These are phyloP conservation scores for Porites evermanni DNA, from an alignment of 92 coral and sea anemone genomes.

Conservation along the genomic window DNA sequence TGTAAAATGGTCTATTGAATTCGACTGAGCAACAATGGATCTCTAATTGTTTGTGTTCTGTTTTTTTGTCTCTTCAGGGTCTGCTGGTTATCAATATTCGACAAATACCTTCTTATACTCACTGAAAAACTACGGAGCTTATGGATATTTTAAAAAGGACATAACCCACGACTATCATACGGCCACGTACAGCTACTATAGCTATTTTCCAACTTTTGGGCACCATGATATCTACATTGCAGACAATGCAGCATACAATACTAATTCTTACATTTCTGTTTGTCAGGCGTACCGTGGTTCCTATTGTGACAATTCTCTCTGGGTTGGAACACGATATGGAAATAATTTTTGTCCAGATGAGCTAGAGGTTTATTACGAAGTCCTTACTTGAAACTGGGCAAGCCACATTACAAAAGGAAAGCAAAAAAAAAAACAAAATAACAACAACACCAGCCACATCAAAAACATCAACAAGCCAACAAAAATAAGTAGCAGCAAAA, in stretches of 20 bases:
- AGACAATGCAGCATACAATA: background rate
- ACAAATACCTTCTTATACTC: slow-evolving; percentile 6
- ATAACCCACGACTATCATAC: background rate
- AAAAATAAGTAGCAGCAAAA: no score
- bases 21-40: no score
- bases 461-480: no score
- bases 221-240: background rate
- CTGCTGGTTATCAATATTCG: background rate
- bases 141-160: slow-evolving; percentile 19
- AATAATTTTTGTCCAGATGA: background rate
- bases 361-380: background rate
- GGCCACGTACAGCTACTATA: background rate
- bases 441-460: no score
- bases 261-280: background rate
- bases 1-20: no score
- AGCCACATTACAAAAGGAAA: no score
- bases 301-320: background rate
- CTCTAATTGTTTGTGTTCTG: background rate
- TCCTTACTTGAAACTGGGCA: background rate
- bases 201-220: slow-evolving; percentile 6
- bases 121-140: background rate
- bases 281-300: background rate
- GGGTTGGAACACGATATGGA: background rate
- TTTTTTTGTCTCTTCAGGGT: background rate
- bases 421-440: no score